These are phyloP conservation scores for Lampris megalopsis DNA, from an alignment of 2,113 vertebrate species.

Conservation along the genomic window DNA sequence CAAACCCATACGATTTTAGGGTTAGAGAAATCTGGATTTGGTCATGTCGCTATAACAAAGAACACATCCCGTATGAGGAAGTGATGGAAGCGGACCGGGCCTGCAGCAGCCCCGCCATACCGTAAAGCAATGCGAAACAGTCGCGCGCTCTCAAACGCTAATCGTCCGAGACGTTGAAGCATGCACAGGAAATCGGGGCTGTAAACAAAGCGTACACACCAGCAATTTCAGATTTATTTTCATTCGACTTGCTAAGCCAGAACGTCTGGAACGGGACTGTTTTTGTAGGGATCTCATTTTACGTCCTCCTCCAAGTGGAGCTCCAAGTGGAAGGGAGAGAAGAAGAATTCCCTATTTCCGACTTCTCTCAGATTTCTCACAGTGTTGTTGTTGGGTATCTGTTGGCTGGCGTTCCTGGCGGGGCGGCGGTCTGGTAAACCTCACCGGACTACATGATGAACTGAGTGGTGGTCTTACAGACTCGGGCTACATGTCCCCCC, in stretches of 20 bases:
- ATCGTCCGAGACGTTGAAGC: slow-evolving; percentile 10
- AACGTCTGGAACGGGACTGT: slow-evolving; percentile 11
- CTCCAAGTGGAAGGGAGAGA: no score
- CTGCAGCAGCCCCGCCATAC: no score
- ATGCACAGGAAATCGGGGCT: slow-evolving; percentile 19
- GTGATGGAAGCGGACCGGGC: no score
- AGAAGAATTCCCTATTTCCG: background rate
- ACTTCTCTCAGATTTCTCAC: slow-evolving; percentile 8
- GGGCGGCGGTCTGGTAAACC: background rate
- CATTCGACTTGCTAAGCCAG: background rate
- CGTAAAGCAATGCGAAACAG: no score
- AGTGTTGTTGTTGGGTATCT: background rate
- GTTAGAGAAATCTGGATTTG: no score
- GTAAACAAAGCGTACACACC: slow-evolving; percentile 23
- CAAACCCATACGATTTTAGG: no score
- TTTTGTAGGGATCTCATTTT: slow-evolving; percentile 24
- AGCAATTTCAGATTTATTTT: background rate
- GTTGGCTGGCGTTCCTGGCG: slow-evolving; percentile 15
- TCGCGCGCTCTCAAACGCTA: background rate
- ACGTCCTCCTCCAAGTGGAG: slow-evolving; percentile 5
- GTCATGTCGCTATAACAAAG: no score
- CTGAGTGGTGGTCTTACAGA: background rate
- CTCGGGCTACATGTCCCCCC: background rate
- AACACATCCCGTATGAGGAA: no score
- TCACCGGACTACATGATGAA: no score